Base-by-base conservation (phyloP, 2,888 invertebrate genomes). In the Perdita meconis region DNA sequence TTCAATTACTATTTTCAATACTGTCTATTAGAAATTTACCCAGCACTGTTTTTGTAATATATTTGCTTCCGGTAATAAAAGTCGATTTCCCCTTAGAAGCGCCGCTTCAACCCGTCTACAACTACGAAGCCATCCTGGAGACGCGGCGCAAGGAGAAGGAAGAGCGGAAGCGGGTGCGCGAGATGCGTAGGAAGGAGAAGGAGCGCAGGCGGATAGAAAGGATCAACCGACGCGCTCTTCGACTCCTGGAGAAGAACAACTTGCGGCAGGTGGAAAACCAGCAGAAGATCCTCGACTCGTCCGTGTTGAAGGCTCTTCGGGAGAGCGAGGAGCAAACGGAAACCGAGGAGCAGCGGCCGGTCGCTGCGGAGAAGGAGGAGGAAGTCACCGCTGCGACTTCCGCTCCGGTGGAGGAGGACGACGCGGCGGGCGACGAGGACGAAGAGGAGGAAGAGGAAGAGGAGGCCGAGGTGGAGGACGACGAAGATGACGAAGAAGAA, bases 81-180 rank as follows among this genome's bases (percentile, higher is more conserved):
- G 38, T 44, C 8, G 16, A 16, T 55, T 30, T 44, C 44, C 55
- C 26, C 36, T 66, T 38, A 86, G 88, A 85, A 70, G 73, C 77
- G 3, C 57, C 84, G 12, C 78, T 84, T 10, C 91, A 90, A 47
- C 91, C 92, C 0, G 90, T 91, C 0, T 92, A 92, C 53, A 92
- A 92, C 75, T 92, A 92, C 40, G 92, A 92, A 40, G 92, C 90
- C 0, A 92, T 92, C 36, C 82, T 92, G 19, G 92, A 92, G 55
- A 87, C 84, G 0, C 89, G 92, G 0, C 88, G 89, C 10, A 88
- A 89, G 16, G 92, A 92, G 40, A 88, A 88, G 26, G 91, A 92
- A 34, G 92, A 92, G 50, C 91, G 92, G 0, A 91, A 91, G 53
- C 86, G 86, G 24, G 13, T 86, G 26, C 83, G 90, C 0, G 92